Evolutionary conservation across 1,140 invertebrate genomes (phyloP).

Genomic region (Antheraea pernyi): DNA sequence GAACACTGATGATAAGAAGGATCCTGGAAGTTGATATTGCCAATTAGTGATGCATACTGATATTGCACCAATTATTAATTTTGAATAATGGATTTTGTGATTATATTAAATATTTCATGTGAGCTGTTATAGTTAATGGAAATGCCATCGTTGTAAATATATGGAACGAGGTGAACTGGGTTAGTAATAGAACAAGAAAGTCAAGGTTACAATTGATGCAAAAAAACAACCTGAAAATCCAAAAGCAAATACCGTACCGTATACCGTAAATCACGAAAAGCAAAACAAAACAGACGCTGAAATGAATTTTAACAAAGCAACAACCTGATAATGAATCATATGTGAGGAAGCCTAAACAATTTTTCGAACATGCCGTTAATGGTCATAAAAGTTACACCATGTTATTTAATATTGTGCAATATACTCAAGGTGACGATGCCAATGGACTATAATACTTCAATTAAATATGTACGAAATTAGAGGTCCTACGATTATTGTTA

Average conservation of each 20-base stretch:
- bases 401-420: slow-evolving; percentile 1
- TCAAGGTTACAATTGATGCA: too few relatives aligned
- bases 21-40: slow-evolving; percentile 69
- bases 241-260: too few relatives aligned
- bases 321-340: neutral
- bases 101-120: neutral
- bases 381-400: neutral
- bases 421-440: neutral
- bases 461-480: too few relatives aligned
- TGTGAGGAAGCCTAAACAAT: too few relatives aligned
- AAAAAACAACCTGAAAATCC: too few relatives aligned
- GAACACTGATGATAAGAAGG: slow-evolving; percentile 83
- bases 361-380: neutral
- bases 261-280: too few relatives aligned
- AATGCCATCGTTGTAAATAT: too few relatives aligned
- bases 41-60: slow-evolving; percentile 19
- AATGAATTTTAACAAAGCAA: neutral
- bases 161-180: too few relatives aligned
- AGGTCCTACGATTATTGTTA: too few relatives aligned
- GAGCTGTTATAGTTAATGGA: neutral
- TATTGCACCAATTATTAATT: slow-evolving; percentile 1
- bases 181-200: too few relatives aligned
- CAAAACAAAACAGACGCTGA: too few relatives aligned
- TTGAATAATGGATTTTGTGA: slow-evolving; percentile 10
- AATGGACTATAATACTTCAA: neutral